These are phyloP conservation scores for Tinea semifulvella DNA, from an alignment of 2,888 invertebrate species.

Conservation along the genomic window DNA sequence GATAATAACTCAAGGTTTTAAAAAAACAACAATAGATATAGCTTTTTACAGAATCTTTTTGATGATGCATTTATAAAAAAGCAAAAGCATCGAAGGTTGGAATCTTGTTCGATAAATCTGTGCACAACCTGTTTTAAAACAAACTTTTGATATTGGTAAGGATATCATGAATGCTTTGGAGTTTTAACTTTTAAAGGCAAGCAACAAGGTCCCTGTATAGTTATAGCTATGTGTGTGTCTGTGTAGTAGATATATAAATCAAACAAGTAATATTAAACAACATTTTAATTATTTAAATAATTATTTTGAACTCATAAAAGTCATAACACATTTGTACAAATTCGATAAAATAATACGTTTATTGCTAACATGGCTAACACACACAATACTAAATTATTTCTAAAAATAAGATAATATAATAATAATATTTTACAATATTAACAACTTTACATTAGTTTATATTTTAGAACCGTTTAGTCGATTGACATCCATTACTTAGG, in stretches of 20 bases:
- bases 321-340: conserved; percentile 11
- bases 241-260: background rate
- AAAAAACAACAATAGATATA: no score
- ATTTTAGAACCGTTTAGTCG: background rate
- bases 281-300: conserved; percentile 10
- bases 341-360: conserved; percentile 5
- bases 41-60: conserved; percentile 4
- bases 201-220: no score
- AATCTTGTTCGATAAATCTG: conserved; percentile 8
- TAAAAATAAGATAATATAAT: background rate
- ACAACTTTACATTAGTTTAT: conserved; percentile 1
- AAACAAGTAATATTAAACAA: conserved; percentile 5
- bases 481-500: background rate
- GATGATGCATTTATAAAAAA: background rate
- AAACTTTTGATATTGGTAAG: no score
- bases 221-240: background rate
- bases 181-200: no score
- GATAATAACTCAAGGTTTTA: no score
- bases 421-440: conserved; percentile 10
- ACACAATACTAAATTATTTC: background rate
- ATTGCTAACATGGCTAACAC: background rate
- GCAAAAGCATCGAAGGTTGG: conserved; percentile 5
- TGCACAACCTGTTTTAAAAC: conserved; percentile 4
- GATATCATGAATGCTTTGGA: no score
- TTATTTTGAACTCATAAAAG: background rate